Conservation (phyloP, 1,140 invertebrate genomes). For the Neoseiulus cucumeris region DNA sequence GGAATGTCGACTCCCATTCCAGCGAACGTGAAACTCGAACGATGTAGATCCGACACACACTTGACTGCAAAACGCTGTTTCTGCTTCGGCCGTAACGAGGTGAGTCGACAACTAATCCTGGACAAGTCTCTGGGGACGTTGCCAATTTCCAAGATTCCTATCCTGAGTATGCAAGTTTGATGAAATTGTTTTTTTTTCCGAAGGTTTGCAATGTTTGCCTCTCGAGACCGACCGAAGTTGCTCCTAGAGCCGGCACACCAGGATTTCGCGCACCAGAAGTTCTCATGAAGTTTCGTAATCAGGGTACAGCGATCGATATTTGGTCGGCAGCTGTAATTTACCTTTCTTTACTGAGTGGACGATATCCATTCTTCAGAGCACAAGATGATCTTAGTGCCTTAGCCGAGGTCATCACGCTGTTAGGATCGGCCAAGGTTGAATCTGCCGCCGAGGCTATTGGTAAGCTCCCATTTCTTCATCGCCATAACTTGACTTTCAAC, state of each 20-base stretch:
- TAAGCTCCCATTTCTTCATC: conserved; percentile 23
- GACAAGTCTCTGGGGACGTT: too few species aligned
- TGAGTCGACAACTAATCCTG: too few species aligned
- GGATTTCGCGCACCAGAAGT: conserved; percentile 75
- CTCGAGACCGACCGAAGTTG: conserved; percentile 35
- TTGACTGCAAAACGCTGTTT: neutral
- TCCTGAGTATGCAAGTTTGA: too few species aligned
- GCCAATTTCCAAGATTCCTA: too few species aligned
- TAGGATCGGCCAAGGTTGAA: conserved; percentile 47
- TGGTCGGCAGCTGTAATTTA: conserved; percentile 76
- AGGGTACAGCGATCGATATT: conserved; percentile 64
- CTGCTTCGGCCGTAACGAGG: conserved; percentile 9
- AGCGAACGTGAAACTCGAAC: neutral
- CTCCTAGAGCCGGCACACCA: conserved; percentile 66
- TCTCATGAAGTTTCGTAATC: conserved; percentile 46
- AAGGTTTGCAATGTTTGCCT: conserved; percentile 30
- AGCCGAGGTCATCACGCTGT: conserved; percentile 57
- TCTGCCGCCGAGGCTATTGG: conserved; percentile 45
- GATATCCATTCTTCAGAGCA: conserved; percentile 63
- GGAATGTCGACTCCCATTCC: neutral
- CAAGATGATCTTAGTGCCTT: conserved; percentile 56
- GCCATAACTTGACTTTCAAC: too few species aligned
- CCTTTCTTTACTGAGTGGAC: conserved; percentile 49
- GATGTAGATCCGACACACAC: neutral
- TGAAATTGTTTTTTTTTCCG: too few species aligned